phyloP scores from a whole-genome alignment of 2,797 vertebrate species.

The Anisognathus igniventris region DNA sequence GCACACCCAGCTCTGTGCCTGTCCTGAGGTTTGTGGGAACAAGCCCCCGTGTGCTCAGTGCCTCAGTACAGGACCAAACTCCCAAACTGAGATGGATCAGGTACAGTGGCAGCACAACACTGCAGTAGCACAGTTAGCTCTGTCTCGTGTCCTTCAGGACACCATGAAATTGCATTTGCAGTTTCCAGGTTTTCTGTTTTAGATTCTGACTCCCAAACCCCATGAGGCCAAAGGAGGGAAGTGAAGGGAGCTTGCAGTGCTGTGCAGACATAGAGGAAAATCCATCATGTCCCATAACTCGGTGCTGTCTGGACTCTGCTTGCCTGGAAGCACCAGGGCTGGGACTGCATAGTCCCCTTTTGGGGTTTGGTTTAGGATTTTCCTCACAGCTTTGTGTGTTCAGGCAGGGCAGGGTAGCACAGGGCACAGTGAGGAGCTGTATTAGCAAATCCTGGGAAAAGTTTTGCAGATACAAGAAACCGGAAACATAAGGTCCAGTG shows the following conservation, averaged over 20 bases:
- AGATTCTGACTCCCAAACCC: neutral
- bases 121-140: neutral
- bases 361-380: neutral
- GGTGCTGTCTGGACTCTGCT: neutral
- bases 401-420: neutral
- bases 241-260: neutral
- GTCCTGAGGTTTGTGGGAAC: neutral
- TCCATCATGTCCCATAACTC: accelerated
- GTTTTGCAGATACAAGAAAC: neutral
- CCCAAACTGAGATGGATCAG: neutral
- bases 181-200: neutral
- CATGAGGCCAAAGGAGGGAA: neutral
- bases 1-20: neutral
- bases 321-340: neutral
- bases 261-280: neutral
- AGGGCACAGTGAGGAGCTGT: neutral
- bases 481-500: neutral
- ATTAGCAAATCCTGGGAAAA: neutral
- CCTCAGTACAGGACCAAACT: neutral
- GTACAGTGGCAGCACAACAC: neutral
- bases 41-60: neutral
- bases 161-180: neutral
- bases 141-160: neutral
- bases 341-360: neutral
- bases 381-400: neutral